Base-by-base conservation (phyloP, 2,113 vertebrate genomes). In the Alligator mississippiensis region DNA sequence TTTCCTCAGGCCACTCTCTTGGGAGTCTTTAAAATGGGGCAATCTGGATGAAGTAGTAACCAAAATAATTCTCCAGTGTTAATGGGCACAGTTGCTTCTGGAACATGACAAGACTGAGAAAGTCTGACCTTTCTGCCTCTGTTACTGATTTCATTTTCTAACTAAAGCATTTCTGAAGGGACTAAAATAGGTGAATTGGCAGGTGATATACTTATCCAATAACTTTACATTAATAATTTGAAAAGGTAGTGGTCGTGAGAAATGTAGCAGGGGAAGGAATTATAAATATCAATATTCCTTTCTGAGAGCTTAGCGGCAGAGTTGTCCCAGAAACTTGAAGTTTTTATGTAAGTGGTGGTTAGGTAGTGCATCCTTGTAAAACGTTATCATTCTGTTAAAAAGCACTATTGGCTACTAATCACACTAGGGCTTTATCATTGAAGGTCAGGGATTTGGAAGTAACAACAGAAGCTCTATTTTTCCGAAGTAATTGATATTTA, bases 1-100 rank as follows among this genome's bases (percentile, higher is more conserved):
- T 74, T 87, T 89, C 84, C 54, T 92, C 85, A 90, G 79, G 64
- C 78, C 30, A 79, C 2, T 80, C 5, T 8, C 77, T 61, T 77
- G 70, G 92, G 77, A 94, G 78, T 86, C 78, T 87, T 94, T 86
- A 72, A 95, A 96, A 93, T 28, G 30, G 82, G 47, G 22, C 11
- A 81, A 70, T 38, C 74, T 80, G 78, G 66, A 30, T 75, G 9
- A 96, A 94, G 68, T 90, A 87, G 30, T 63, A 34, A 91, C 89
- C 54, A 75, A 89, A 95, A 92, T 88, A 87, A 82, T 95, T 96
- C 94, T 95, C 60, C 84, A 54, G 30, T 85, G 79, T 90, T 95
- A 93, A 96, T 89, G 95, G 75, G 68, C 97, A 70, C 66, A 61
- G 80, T 86, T 63, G 25, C 61, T 95, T 96, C 81, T 61, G 82